Base-by-base conservation (phyloP, 1,140 invertebrate species). In the Diploscapter pachys region DNA sequence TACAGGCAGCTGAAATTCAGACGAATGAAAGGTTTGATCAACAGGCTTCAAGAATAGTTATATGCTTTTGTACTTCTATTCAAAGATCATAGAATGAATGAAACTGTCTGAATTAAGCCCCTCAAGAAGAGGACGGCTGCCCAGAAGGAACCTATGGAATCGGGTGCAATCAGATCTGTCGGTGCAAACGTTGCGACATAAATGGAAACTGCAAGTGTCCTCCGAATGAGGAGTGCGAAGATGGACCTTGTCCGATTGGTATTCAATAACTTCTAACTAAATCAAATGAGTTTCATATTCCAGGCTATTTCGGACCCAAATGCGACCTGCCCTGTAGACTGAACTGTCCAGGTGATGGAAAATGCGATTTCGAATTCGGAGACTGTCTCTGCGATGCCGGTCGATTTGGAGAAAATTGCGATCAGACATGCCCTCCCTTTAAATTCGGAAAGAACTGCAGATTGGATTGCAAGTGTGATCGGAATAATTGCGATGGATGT, bases 311-410 rank as follows among this genome's bases (percentile, higher is more conserved):
- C 69, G 82, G 82, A 2, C 56, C 66, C 49, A 73, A 71, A 48
- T 83, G 82, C 72, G 79, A 83, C n/a, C 70, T 81, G 6, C 72
- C 80, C 4, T 83, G 82, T 72, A 77, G 78, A 56, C 80, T 79
- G 72, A 73, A 68, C 5, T 83, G 82, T 52, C 65, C 78, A 11
- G 31, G 31, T 31, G 86, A 82, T 49, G 87, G 85, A 8, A 90
- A 90, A 72, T 95, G 93, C 86, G 92, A 95, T 88, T 91, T 92
- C 61, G 88, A 91, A 79, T 93, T 91, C 82, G 93, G 94, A 71
- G 89, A 89, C 71, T 98, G 95, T 86, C 90, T 90, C 51, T 98
- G 96, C 88, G 89, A 91, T 1, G 88, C 93, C 63, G 95, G 95
- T 5, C 96, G 89, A 86, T 90, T 86, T 64, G 95, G 94, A 8